A percentile compares a stretch with the other conserved stretches of the same genome.
Evolutionary conservation across 2,888 invertebrate species (phyloP).

Genomic region (Hemaris fuciformis): DNA sequence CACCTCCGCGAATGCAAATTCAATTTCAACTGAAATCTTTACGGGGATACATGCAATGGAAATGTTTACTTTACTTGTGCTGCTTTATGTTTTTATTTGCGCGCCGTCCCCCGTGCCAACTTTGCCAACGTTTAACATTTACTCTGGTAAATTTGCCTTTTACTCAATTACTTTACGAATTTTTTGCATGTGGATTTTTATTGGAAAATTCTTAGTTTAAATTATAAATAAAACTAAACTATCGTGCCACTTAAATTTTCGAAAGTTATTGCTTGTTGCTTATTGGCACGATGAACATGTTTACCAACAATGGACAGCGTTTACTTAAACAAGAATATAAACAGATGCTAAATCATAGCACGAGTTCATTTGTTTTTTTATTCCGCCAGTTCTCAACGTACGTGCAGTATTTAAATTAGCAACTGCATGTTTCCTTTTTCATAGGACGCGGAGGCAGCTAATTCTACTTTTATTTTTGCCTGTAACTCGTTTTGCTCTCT

Average conservation of each 20-base stretch:
- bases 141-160: slow-evolving; percentile 23
- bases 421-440: slow-evolving; percentile 18
- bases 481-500: slow-evolving; percentile 40
- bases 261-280: neutral
- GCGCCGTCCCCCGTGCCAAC: slow-evolving; percentile 21
- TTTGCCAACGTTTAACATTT: slow-evolving; percentile 43
- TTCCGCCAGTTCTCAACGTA: neutral
- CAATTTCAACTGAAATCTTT: slow-evolving; percentile 56
- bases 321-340: neutral
- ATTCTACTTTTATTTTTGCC: slow-evolving; percentile 55
- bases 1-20: slow-evolving; percentile 56
- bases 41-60: slow-evolving; percentile 50
- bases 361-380: neutral
- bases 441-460: slow-evolving; percentile 33
- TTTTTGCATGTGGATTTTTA: neutral
- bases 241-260: too few relatives aligned
- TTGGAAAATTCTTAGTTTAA: neutral
- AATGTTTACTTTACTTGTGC: slow-evolving; percentile 53
- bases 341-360: neutral
- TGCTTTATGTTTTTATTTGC: slow-evolving; percentile 43
- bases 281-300: neutral
- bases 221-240: too few relatives aligned
- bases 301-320: neutral
- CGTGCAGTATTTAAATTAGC: slow-evolving; percentile 17
- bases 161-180: neutral